Conservation (phyloP, 92 coral and sea anemone genomes). For the Hydrozoanthus gracilis region DNA sequence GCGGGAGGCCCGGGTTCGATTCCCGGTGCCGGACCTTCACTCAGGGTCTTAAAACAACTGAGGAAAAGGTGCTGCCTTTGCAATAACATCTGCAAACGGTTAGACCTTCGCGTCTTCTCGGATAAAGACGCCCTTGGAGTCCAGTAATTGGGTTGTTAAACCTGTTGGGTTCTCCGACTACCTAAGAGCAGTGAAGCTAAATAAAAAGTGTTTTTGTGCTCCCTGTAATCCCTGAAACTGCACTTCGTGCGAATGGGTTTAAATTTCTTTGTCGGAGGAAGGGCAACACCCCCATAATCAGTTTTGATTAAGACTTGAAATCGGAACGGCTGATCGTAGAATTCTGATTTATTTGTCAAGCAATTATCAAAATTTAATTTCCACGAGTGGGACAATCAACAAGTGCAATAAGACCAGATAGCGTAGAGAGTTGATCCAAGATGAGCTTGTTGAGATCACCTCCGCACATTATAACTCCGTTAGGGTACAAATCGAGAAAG, state of each 20-base stretch:
- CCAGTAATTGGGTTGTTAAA: too few relatives aligned
- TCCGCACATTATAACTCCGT: conserved; percentile 51
- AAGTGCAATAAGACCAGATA: conserved; percentile 25
- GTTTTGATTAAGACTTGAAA: conserved; percentile 39
- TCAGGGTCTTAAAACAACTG: too few relatives aligned
- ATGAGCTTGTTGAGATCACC: conserved; percentile 45
- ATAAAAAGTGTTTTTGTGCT: too few relatives aligned
- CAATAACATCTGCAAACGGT: too few relatives aligned
- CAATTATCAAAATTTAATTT: conserved; percentile 46
- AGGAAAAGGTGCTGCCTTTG: too few relatives aligned
- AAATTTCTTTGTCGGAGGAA: conserved; percentile 31
- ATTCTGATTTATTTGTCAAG: conserved; percentile 50
- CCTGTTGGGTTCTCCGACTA: too few relatives aligned
- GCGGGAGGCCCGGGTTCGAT: too few relatives aligned
- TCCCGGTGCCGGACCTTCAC: too few relatives aligned
- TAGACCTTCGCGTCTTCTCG: too few relatives aligned
- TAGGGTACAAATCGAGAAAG: not conserved
- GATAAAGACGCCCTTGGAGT: too few relatives aligned
- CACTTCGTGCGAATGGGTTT: conserved; percentile 38
- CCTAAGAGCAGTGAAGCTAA: too few relatives aligned
- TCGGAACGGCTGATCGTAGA: conserved; percentile 25
- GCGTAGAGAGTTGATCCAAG: conserved; percentile 24
- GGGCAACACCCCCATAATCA: conserved; percentile 30
- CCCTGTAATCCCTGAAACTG: conserved; percentile 14
- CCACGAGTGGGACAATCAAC: conserved; percentile 59